Evolutionary conservation across 2,113 vertebrate genomes (phyloP), one percentile per base, ranked within the genome.

Genomic region (Heliornis fulica): DNA sequence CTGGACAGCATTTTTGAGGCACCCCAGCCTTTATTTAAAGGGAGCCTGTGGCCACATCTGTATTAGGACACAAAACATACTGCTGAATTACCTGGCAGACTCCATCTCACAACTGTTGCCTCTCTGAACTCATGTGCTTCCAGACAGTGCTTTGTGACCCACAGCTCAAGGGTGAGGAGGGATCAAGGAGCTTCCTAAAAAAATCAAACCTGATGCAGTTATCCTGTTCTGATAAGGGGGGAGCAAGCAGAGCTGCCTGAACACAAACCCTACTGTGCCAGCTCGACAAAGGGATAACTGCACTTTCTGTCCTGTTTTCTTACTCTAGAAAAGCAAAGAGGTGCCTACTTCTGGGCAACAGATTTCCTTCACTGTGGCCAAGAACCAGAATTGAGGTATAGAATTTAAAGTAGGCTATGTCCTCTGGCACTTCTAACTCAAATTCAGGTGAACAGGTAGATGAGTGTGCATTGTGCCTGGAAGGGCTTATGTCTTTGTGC

Each of bases 401-500:
- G n/a, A n/a, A 43, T 36, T 80, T 68, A 64, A 53, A 13, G 72
- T 53, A 45, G 14, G 21, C 29, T 72, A 3, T 56, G 23, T 34
- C 11, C 23, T 81, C 45, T 83, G 45, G 17, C 28, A 51, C 0
- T 5, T 19, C 6, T 21, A 78, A 40, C n/a, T 57, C 31, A 74
- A 81, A 13, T 74, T 70, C 31, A 87, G 4, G 45, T 61, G 50
- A 91, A 40, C 12, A 66, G 18, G 40, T 61, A 63, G 38, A 26
- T 50, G 46, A 63, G 16, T 7, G n/a, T 51, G 20, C 41, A 34
- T 54, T 2, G 2, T 63, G 60, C 51, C 45, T 36, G 21, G 22
- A 83, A 66, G 34, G 20, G 21, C 61, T 83, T 68, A 34, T 51
- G 64, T 36, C 54, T 78, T 75, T 0, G 0, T 4, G 0, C 22